Evolutionary conservation across 2,888 invertebrate species (phyloP).

Genomic region (Plebejus anna): DNA sequence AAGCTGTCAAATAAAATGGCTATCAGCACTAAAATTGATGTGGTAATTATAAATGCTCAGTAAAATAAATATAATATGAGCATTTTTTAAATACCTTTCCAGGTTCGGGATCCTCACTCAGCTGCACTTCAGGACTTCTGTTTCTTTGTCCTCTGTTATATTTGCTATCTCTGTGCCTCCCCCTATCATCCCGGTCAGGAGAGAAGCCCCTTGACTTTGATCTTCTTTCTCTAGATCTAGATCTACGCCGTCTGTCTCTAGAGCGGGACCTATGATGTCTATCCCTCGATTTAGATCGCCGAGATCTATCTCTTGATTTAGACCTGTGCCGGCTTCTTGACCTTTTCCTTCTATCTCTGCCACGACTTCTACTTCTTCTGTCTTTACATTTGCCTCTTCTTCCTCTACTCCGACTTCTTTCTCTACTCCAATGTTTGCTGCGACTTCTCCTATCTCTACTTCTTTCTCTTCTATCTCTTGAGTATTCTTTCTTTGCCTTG

Average conservation of each 20-base stretch:
- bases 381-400: slow-evolving; percentile 47
- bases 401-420: slow-evolving; percentile 44
- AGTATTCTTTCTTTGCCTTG: slow-evolving; percentile 45
- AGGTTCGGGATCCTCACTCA: slow-evolving; percentile 87
- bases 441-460: slow-evolving; percentile 46
- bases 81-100: slow-evolving; percentile 76
- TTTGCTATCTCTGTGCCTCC: slow-evolving; percentile 50
- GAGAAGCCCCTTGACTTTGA: slow-evolving; percentile 52
- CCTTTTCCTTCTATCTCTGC: slow-evolving; percentile 46
- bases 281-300: slow-evolving; percentile 46
- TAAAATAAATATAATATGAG: neutral
- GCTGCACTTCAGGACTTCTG: slow-evolving; percentile 73
- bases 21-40: too few species aligned
- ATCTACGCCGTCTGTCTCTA: slow-evolving; percentile 47
- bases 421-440: slow-evolving; percentile 43
- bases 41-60: too few species aligned
- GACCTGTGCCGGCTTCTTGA: slow-evolving; percentile 53
- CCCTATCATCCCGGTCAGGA: slow-evolving; percentile 51
- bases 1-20: too few species aligned
- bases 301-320: slow-evolving; percentile 45
- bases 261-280: slow-evolving; percentile 44
- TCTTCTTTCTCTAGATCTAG: slow-evolving; percentile 50
- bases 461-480: slow-evolving; percentile 49
- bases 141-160: slow-evolving; percentile 56
- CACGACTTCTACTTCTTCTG: slow-evolving; percentile 43